Conservation (phyloP, 2,113 vertebrate species). For the Podiceps cristatus region DNA sequence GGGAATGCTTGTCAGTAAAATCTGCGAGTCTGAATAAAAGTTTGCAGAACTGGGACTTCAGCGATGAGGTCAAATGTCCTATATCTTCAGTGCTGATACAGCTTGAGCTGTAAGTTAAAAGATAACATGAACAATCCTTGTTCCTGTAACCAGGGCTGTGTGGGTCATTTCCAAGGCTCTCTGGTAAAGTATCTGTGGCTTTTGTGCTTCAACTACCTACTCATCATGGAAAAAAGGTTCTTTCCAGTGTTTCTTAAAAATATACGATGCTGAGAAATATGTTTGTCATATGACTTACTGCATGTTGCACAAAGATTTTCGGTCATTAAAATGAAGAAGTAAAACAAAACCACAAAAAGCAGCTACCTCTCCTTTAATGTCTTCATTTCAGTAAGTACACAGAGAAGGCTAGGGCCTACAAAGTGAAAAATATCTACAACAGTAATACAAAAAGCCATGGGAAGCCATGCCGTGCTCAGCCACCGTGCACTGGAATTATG, state of each 20-base stretch:
- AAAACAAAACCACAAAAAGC: conserved; percentile 23
- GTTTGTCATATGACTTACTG: conserved; percentile 51
- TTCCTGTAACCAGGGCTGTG: conserved; percentile 32
- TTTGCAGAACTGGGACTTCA: neutral
- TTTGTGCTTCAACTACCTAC: conserved; percentile 19
- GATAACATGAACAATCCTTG: neutral
- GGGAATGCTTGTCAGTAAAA: neutral
- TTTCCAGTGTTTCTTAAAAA: conserved; percentile 56
- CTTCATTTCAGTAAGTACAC: neutral
- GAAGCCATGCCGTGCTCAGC: neutral
- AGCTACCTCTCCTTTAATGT: neutral
- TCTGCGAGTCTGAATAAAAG: neutral
- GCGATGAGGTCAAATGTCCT: neutral
- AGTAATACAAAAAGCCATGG: neutral
- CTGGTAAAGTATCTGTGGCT: conserved; percentile 17
- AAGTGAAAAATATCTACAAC: neutral
- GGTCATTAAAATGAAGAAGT: conserved; percentile 53
- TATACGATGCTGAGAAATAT: conserved; percentile 25
- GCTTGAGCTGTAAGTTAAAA: neutral
- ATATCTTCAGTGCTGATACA: neutral
- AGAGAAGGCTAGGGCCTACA: neutral
- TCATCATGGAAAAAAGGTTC: conserved; percentile 42
- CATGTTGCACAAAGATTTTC: conserved; percentile 13
- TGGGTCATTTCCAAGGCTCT: conserved; percentile 54
- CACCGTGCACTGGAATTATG: neutral